These are phyloP conservation scores for Bellardia pandia DNA, from an alignment of 2,888 invertebrate genomes.

Conservation along the genomic window DNA sequence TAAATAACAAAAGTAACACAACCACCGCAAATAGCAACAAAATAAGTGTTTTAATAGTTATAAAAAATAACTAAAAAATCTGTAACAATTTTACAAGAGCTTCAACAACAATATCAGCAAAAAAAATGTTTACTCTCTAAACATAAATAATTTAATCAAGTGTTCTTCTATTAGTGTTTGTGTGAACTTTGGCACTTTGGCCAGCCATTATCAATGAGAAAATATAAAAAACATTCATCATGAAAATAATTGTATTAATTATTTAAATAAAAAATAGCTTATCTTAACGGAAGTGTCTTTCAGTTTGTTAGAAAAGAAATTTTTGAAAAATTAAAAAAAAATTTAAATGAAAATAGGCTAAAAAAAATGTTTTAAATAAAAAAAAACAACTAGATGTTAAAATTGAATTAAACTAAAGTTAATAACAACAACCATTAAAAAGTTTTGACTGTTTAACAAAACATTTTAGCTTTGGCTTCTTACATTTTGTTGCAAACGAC, in stretches of 20 bases:
- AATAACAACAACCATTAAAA: constrained; percentile 9
- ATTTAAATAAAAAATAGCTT: constrained; percentile 17
- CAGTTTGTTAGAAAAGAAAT: not conserved
- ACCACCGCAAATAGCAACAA: constrained; percentile 8
- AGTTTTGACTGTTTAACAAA: constrained; percentile 18
- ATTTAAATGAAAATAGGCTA: not conserved
- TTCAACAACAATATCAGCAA: constrained; percentile 5
- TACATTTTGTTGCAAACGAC: not conserved
- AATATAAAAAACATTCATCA: constrained; percentile 7
- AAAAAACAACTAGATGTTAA: not conserved
- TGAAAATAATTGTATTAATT: constrained; percentile 4
- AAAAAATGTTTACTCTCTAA: not conserved
- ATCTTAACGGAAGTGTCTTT: constrained; percentile 62
- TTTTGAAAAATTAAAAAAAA: not conserved
- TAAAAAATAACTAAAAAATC: constrained; percentile 30
- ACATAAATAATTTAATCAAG: constrained; percentile 28
- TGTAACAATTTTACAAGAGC: not conserved
- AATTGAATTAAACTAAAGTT: constrained; percentile 24
- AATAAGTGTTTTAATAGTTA: not conserved
- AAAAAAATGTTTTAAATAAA: not conserved
- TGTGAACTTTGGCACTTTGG: constrained; percentile 56
- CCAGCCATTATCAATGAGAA: constrained; percentile 52
- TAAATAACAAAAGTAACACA: constrained; percentile 47
- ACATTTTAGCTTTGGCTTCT: not conserved
- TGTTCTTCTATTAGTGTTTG: constrained; percentile 32